Percentiles rank a stretch among this genome's conserved stretches.
phyloP scores from a whole-genome alignment of 1,140 invertebrate species.

The Ylistrum balloti region DNA sequence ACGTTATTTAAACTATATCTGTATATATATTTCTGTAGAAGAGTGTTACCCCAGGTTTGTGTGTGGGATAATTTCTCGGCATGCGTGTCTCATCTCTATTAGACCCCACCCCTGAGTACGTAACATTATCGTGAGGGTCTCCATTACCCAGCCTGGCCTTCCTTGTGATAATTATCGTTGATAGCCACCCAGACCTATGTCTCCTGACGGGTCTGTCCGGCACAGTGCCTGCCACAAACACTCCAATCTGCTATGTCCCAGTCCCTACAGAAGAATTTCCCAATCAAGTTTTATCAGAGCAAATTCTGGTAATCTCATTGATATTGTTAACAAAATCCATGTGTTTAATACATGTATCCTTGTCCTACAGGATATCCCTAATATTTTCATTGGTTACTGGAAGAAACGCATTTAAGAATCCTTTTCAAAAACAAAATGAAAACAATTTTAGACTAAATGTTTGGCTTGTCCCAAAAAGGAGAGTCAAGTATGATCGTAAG shows the following conservation, averaged over 20 bases:
- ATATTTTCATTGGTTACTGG: no score
- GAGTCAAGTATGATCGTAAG: no score
- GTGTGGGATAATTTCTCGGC: neutral
- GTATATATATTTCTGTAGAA: neutral
- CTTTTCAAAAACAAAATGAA: no score
- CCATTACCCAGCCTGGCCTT: constrained; percentile 20
- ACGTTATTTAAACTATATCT: neutral
- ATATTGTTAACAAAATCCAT: neutral
- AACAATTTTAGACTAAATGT: no score
- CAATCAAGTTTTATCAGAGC: neutral
- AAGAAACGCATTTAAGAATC: no score
- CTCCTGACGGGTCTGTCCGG: neutral
- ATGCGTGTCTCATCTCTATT: constrained; percentile 19
- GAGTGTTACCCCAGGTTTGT: neutral
- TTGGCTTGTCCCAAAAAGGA: no score
- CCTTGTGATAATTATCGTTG: constrained; percentile 15
- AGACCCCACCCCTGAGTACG: constrained; percentile 14
- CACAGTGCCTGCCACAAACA: constrained; percentile 2
- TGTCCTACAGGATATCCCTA: no score
- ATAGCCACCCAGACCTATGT: constrained; percentile 25
- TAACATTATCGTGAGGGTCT: constrained; percentile 31
- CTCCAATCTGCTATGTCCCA: neutral
- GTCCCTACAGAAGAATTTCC: neutral
- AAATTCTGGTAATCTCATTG: neutral
- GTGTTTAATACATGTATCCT: neutral